Percentiles rank a stretch among this genome's conserved stretches.
phyloP scores from a whole-genome alignment of 2,797 vertebrate genomes.

The Odontamblyopus rebecca region DNA sequence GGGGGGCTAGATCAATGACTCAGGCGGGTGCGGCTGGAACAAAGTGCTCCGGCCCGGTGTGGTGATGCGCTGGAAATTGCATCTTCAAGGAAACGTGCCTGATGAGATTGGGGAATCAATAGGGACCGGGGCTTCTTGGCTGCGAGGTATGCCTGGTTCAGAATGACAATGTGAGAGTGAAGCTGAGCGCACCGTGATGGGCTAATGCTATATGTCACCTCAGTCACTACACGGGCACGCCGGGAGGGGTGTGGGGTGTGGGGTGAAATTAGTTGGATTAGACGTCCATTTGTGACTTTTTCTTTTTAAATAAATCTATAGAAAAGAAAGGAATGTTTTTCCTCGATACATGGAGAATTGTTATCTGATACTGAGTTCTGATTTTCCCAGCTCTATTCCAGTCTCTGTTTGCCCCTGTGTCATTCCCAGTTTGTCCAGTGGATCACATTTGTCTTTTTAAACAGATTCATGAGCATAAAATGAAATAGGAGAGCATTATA shows the following conservation, averaged over 20 bases:
- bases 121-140: constrained; percentile 57
- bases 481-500: no score
- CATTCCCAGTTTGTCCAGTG: no score
- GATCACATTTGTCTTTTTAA: no score
- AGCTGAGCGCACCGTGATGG: constrained; percentile 55
- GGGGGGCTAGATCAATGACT: constrained; percentile 73
- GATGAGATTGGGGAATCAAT: constrained; percentile 81
- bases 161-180: constrained; percentile 68
- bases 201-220: constrained; percentile 71
- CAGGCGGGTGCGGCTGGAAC: constrained; percentile 58
- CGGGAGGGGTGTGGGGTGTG: constrained; percentile 20
- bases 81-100: constrained; percentile 80
- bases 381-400: no score
- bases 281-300: not conserved
- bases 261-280: constrained; percentile 48
- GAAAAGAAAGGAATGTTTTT: no score
- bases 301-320: no score
- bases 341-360: no score
- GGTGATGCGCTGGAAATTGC: constrained; percentile 79
- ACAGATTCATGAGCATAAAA: no score
- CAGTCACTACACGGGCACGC: constrained; percentile 37
- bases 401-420: no score
- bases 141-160: constrained; percentile 42
- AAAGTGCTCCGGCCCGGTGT: constrained; percentile 67
- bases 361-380: no score